Evolutionary conservation across 2,113 vertebrate genomes (phyloP), one percentile per base, ranked within the genome.

Genomic region (Geococcyx californianus): DNA sequence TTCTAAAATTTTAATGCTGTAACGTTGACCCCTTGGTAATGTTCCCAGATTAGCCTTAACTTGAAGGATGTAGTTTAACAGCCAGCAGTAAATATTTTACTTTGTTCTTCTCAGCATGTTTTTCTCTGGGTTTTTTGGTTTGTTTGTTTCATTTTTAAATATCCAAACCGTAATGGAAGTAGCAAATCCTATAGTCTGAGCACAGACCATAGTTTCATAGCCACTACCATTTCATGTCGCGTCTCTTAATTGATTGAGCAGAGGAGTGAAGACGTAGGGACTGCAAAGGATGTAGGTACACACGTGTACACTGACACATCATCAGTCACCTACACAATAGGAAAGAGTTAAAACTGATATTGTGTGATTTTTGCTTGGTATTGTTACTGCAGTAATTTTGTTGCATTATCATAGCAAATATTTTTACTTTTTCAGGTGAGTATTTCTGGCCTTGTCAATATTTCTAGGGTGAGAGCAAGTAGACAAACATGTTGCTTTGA

Each of bases 1-100:
- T 84, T 97, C 94, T 97, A 94, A 97, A 97, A 97, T 94, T 97
- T 97, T 97, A 96, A 96, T 97, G 87, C 74, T 91, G 58, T 89
- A 89, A 94, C 90, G 67, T 68, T 94, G 82, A 96, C 94, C 95
- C 68, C 83, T 96, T 96, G 83, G 91, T 97, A 96, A 97, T 94
- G 84, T 93, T 97, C 96, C 91, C 74, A 62, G 85, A 96, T 95
- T 97, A 96, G 67, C 88, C 72, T 96, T 96, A 97, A 96, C 96
- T 96, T 90, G 88, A 97, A 96, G 56, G 93, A 94, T 93, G 90
- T 88, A 96, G 84, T 94, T 97, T 97, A 97, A 96, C 90, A 97
- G 93, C 89, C 84, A 89, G 86, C 77, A 94, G 84, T 91, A 93
- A 96, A 95, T 96, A 94, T 95, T 97, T 97, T 97, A 96, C 97